Conservation (phyloP, 2,113 vertebrate species). For the Gallinago undulata region DNA sequence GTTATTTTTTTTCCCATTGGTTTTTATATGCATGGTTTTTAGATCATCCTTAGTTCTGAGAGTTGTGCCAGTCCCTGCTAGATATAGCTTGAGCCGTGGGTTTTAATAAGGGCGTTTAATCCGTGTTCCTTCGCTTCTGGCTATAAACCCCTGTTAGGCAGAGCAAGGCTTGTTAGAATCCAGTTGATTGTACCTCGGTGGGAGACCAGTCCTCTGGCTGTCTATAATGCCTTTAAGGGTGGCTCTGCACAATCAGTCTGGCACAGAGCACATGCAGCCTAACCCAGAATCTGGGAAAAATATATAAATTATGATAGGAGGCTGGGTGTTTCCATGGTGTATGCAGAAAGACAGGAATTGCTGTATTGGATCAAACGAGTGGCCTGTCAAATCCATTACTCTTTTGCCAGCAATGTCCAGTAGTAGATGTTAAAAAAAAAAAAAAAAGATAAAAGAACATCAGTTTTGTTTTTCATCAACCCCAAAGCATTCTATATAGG, state of each 20-base stretch:
- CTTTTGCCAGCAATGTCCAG: neutral
- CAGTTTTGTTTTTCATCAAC: neutral
- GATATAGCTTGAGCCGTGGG: neutral
- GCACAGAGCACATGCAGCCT: neutral
- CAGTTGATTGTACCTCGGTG: neutral
- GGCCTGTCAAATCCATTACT: slow-evolving; percentile 7
- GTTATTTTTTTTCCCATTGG: neutral
- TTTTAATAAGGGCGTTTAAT: neutral
- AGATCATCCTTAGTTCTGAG: neutral
- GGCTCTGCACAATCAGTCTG: neutral
- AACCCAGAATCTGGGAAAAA: slow-evolving; percentile 20
- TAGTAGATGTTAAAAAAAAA: neutral
- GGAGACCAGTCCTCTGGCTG: neutral
- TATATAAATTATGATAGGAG: neutral
- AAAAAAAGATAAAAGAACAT: neutral
- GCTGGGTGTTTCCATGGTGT: slow-evolving; percentile 3
- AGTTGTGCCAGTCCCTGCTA: neutral
- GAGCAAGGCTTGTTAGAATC: neutral
- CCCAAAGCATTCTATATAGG: neutral
- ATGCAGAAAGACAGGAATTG: slow-evolving; percentile 7
- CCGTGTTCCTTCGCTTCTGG: neutral
- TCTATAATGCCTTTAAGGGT: neutral
- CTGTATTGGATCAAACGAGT: slow-evolving; percentile 14
- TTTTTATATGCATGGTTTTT: neutral
- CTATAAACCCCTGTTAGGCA: neutral